These are phyloP conservation scores for Climacteris rufus DNA, from an alignment of 2,113 vertebrate species.

Conservation along the genomic window DNA sequence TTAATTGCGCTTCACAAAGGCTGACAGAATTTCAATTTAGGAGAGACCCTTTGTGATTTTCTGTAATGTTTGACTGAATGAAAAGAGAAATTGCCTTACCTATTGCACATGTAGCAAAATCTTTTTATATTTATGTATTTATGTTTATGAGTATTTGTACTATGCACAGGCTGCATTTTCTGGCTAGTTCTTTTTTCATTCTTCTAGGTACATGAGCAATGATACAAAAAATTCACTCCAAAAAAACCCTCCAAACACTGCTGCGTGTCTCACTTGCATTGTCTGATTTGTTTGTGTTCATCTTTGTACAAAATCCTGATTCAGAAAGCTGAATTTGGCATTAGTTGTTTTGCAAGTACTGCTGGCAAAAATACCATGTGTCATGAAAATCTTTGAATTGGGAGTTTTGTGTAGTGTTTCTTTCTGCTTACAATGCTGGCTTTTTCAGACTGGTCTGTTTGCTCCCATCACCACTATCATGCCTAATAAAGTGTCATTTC, in stretches of 20 bases:
- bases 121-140: background rate
- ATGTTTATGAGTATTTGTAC: background rate
- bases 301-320: background rate
- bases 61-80: background rate
- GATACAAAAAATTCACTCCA: background rate
- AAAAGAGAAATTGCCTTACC: background rate
- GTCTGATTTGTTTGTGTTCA: background rate
- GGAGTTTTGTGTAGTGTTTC: background rate
- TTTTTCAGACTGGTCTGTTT: background rate
- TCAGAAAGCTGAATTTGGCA: background rate
- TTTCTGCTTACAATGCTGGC: background rate
- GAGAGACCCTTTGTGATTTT: background rate
- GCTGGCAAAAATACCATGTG: background rate
- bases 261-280: background rate
- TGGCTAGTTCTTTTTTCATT: background rate
- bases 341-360: background rate
- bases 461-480: background rate
- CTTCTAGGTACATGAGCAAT: background rate
- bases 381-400: background rate
- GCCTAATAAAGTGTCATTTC: background rate
- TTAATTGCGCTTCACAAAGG: background rate
- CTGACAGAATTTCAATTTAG: background rate
- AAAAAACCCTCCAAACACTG: background rate
- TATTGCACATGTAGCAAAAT: background rate
- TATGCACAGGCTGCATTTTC: background rate